Conservation (phyloP, 2,797 vertebrate species). For the Danio albolineatus region DNA sequence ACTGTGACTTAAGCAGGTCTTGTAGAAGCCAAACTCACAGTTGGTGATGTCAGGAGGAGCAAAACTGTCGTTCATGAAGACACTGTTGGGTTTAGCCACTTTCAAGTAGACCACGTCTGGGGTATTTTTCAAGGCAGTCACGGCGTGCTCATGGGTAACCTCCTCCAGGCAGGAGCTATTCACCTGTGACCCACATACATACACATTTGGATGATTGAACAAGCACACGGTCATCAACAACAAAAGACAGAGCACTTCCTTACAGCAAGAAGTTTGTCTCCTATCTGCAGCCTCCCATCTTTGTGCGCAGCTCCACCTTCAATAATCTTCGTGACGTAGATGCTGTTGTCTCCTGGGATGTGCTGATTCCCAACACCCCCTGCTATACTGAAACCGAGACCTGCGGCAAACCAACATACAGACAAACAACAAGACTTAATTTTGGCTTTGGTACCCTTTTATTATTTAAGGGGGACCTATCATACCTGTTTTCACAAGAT, state of each 20-base stretch:
- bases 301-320: slow-evolving; percentile 97
- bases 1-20: background rate
- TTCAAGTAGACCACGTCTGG: slow-evolving; percentile 95
- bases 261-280: slow-evolving; percentile 97
- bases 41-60: slow-evolving; percentile 88
- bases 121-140: slow-evolving; percentile 96
- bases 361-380: slow-evolving; percentile 98
- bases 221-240: background rate
- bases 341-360: slow-evolving; percentile 98
- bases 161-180: slow-evolving; percentile 90
- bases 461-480: no score
- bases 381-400: slow-evolving; percentile 98
- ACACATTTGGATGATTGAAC: background rate
- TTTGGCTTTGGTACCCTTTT: background rate
- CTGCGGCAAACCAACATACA: slow-evolving; percentile 70
- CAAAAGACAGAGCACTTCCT: slow-evolving; percentile 63
- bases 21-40: slow-evolving; percentile 81
- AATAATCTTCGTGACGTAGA: slow-evolving; percentile 98
- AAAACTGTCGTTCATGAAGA: slow-evolving; percentile 94
- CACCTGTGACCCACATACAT: slow-evolving; percentile 82
- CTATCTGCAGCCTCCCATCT: slow-evolving; percentile 94
- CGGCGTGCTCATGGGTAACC: slow-evolving; percentile 97
- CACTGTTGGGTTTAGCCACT: slow-evolving; percentile 93
- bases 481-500: no score
- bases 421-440: background rate